phyloP scores from a whole-genome alignment of 2,888 invertebrate species.

The Carabus problematicus region DNA sequence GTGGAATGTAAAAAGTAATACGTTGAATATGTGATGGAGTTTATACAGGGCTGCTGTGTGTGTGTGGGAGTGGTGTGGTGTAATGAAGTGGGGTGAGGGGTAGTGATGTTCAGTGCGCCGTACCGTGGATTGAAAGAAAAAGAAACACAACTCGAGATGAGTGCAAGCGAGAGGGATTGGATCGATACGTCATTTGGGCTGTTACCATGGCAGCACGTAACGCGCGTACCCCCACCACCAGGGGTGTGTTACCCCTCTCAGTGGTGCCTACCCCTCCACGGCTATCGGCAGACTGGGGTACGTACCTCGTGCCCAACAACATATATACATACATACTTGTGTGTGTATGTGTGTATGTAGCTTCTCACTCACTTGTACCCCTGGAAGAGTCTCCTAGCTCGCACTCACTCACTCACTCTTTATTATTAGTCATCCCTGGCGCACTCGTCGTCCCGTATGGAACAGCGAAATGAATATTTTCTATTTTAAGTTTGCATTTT shows the following conservation, averaged over 20 bases:
- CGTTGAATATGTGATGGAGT: conserved; percentile 62
- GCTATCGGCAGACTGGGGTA: too few species aligned
- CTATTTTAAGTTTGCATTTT: conserved; percentile 55
- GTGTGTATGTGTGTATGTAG: too few species aligned
- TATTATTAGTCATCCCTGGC: background rate
- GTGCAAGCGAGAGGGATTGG: conserved; percentile 56
- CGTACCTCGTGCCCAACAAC: too few species aligned
- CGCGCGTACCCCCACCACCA: conserved; percentile 54
- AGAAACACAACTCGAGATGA: conserved; percentile 46
- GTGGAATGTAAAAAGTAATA: conserved; percentile 59
- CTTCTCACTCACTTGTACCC: too few species aligned
- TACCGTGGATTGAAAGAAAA: conserved; percentile 18
- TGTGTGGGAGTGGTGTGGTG: conserved; percentile 49
- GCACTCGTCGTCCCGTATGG: background rate
- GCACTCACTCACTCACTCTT: too few species aligned
- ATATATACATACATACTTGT: background rate
- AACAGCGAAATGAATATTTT: conserved; percentile 58
- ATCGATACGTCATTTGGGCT: conserved; percentile 64
- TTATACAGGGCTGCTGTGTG: conserved; percentile 53
- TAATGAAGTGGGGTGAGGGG: conserved; percentile 44
- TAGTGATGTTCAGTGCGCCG: conserved; percentile 8
- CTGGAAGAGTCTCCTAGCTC: too few species aligned
- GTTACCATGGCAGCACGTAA: conserved; percentile 63
- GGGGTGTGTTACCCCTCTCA: conserved; percentile 47
- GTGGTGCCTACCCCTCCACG: conserved; percentile 48